phyloP scores from a whole-genome alignment of 2,113 vertebrate genomes.

The Aviceda subcristata region DNA sequence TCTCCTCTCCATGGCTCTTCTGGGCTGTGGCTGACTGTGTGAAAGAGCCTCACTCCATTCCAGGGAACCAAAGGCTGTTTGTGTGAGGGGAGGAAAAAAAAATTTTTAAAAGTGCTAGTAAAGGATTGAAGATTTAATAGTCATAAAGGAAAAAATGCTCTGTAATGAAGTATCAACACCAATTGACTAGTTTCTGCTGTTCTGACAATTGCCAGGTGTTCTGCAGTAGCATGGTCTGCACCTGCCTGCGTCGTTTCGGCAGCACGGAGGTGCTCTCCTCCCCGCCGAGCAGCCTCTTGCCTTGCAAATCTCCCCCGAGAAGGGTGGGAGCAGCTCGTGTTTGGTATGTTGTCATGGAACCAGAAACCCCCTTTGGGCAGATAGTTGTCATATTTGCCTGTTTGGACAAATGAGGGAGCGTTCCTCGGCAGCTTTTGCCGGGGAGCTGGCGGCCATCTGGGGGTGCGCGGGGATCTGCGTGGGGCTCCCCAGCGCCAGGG shows the following conservation, averaged over 20 bases:
- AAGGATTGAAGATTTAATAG: conserved; percentile 27
- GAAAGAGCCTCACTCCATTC: neutral
- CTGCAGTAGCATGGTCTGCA: neutral
- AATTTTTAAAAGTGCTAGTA: neutral
- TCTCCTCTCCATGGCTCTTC: neutral
- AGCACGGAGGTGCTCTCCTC: neutral
- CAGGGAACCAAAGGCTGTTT: neutral
- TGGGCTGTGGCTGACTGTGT: neutral
- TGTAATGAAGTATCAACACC: conserved; percentile 19
- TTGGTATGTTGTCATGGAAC: conserved; percentile 29
- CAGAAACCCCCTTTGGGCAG: neutral
- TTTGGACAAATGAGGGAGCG: neutral
- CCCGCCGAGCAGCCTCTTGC: neutral
- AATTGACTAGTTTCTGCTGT: neutral
- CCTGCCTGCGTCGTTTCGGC: neutral
- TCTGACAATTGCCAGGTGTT: neutral
- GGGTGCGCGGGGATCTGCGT: neutral
- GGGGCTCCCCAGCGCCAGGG: neutral
- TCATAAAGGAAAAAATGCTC: neutral
- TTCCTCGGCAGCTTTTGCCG: neutral
- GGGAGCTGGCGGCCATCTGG: neutral
- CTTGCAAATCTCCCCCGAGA: neutral
- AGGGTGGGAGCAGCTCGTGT: neutral
- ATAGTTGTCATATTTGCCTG: neutral
- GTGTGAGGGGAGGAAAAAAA: neutral